phyloP scores from a whole-genome alignment of 1,140 invertebrate genomes.

The Atopsyche davidsoni region DNA sequence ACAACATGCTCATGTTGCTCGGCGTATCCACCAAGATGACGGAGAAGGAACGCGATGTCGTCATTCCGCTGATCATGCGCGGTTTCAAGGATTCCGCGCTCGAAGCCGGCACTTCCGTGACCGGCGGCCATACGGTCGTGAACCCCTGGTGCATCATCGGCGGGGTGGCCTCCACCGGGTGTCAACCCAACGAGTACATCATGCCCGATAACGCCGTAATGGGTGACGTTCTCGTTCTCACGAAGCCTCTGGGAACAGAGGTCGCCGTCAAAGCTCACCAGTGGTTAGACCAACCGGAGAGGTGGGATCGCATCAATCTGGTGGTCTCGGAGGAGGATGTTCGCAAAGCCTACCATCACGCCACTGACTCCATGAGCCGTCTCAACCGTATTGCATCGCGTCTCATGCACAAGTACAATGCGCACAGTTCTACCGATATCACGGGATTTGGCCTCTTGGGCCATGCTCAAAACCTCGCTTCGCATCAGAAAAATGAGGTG shows the following conservation, averaged over 20 bases:
- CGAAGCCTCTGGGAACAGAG: constrained; percentile 94
- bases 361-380: constrained; percentile 96
- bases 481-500: constrained; percentile 95
- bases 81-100: constrained; percentile 92
- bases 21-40: constrained; percentile 93
- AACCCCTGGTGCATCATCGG: constrained; percentile 99
- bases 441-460: constrained; percentile 95
- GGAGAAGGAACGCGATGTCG: constrained; percentile 91
- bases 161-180: constrained; percentile 92
- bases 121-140: constrained; percentile 94
- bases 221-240: constrained; percentile 93
- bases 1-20: constrained; percentile 99
- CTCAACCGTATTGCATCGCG: constrained; percentile 88
- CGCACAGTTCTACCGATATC: constrained; percentile 94
- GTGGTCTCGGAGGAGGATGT: constrained; percentile 94
- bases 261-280: constrained; percentile 97
- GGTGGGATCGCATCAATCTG: constrained; percentile 93
- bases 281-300: constrained; percentile 92
- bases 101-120: constrained; percentile 89
- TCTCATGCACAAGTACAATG: constrained; percentile 97
- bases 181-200: constrained; percentile 92
- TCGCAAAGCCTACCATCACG: constrained; percentile 88
- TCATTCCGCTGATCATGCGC: constrained; percentile 90
- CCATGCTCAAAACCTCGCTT: constrained; percentile 93
- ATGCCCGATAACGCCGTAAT: constrained; percentile 94